Conservation (phyloP, 2,888 invertebrate genomes). For the Macrosiphum euphorbiae region DNA sequence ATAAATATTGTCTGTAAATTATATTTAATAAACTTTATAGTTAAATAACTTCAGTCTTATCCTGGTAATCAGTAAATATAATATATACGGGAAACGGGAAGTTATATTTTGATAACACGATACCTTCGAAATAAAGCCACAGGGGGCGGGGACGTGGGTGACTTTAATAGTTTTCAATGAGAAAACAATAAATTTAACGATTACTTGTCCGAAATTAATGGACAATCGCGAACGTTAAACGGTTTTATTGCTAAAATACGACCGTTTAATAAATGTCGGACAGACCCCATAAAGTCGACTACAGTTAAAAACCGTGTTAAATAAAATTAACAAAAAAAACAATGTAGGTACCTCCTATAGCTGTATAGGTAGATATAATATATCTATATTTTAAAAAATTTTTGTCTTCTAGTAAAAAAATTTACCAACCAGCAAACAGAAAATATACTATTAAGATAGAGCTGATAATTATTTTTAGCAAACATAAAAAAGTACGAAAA, state of each 20-base stretch:
- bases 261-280: conserved; percentile 41
- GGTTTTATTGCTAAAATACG: conserved; percentile 49
- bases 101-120: conserved; percentile 30
- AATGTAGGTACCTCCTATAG: not conserved
- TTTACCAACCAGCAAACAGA: not conserved
- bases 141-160: not conserved
- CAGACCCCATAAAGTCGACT: not conserved
- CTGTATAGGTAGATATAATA: not conserved
- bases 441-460: not conserved
- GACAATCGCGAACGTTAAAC: conserved; percentile 47
- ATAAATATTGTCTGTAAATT: conserved; percentile 3
- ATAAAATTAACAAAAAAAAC: conserved; percentile 18
- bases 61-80: not conserved
- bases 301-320: conserved; percentile 21
- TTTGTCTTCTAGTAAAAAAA: not conserved
- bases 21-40: not conserved
- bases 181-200: conserved; percentile 58
- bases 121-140: not conserved
- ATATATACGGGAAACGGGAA: not conserved
- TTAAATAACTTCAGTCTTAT: not conserved
- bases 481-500: not conserved
- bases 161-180: conserved; percentile 42
- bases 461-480: not conserved
- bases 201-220: conserved; percentile 53
- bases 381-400: not conserved